Evolutionary conservation across 2,797 vertebrate species (phyloP).

Genomic region (Syngnathus acus): DNA sequence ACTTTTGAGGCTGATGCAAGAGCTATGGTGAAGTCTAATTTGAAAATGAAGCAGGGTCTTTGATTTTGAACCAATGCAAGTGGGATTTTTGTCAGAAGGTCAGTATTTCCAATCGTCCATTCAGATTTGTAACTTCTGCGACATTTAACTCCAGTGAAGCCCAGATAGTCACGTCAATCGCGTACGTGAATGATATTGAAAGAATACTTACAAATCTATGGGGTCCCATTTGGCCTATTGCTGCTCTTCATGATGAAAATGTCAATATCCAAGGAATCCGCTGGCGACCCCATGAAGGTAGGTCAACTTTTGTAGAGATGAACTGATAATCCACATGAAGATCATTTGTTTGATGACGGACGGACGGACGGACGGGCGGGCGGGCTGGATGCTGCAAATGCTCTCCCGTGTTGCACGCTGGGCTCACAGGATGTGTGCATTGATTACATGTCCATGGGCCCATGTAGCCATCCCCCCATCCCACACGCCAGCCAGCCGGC

Average conservation of each 20-base stretch:
- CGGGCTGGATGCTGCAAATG: conserved; percentile 36
- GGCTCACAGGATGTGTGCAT: conserved; percentile 69
- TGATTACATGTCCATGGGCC: conserved; percentile 68
- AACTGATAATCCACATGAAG: conserved; percentile 22
- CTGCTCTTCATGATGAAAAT: conserved; percentile 33
- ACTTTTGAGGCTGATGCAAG: no score
- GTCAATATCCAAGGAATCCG: conserved; percentile 18
- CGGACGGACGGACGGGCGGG: not conserved
- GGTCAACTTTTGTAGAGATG: conserved; percentile 16
- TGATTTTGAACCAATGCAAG: no score
- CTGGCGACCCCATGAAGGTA: conserved; percentile 48
- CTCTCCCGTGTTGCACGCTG: conserved; percentile 54
- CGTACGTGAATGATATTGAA: not conserved
- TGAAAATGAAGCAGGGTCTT: no score
- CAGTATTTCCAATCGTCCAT: no score
- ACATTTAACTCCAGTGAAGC: no score
- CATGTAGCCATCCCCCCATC: conserved; percentile 45
- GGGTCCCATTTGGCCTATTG: conserved; percentile 37
- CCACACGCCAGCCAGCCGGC: conserved; percentile 27
- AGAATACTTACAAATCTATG: conserved; percentile 56
- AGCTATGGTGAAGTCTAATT: no score
- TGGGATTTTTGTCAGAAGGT: no score
- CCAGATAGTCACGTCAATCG: no score
- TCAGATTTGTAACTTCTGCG: no score
- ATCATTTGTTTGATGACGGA: no score